A percentile compares a stretch with the other conserved stretches of the same genome.
Conservation (phyloP, 2,888 invertebrate genomes). For the Marasmarcha lunaedactyla region DNA sequence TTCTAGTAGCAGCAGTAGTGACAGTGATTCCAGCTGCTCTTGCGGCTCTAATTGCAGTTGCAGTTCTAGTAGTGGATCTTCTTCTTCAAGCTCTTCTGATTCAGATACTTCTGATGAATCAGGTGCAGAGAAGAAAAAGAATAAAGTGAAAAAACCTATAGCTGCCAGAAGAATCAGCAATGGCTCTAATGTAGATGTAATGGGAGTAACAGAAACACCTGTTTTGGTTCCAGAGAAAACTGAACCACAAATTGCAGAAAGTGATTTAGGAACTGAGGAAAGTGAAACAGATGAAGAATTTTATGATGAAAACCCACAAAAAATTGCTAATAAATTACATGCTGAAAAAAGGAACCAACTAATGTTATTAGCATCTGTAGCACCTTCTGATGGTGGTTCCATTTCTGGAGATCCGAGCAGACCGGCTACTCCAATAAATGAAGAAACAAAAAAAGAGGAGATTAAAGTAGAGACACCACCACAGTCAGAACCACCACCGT, state of each 20-base stretch:
- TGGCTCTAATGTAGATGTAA: slow-evolving; percentile 67
- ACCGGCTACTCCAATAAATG: slow-evolving; percentile 72
- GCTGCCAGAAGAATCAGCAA: slow-evolving; percentile 45
- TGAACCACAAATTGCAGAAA: slow-evolving; percentile 79
- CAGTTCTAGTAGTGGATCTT: slow-evolving; percentile 78
- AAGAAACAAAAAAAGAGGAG: slow-evolving; percentile 36
- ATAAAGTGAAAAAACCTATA: slow-evolving; percentile 47
- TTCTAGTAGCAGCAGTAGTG: slow-evolving; percentile 82
- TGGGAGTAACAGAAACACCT: slow-evolving; percentile 60
- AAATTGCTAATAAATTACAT: slow-evolving; percentile 77
- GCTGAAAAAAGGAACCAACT: slow-evolving; percentile 81
- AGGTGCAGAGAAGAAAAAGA: slow-evolving; percentile 50
- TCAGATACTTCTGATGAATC: slow-evolving; percentile 57
- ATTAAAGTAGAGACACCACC: slow-evolving; percentile 20
- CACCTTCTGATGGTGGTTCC: slow-evolving; percentile 71
- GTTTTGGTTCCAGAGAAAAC: slow-evolving; percentile 54
- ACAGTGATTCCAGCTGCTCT: slow-evolving; percentile 81
- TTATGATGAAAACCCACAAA: slow-evolving; percentile 86
- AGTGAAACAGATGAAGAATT: slow-evolving; percentile 91
- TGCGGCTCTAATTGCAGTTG: slow-evolving; percentile 89
- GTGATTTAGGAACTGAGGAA: slow-evolving; percentile 87
- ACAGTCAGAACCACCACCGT: too few species aligned
- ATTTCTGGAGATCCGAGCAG: slow-evolving; percentile 71
- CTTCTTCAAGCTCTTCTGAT: slow-evolving; percentile 72
- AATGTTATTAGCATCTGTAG: slow-evolving; percentile 72